Evolutionary conservation across 2,797 vertebrate genomes (phyloP).

Genomic region (Chloroceryle inda): DNA sequence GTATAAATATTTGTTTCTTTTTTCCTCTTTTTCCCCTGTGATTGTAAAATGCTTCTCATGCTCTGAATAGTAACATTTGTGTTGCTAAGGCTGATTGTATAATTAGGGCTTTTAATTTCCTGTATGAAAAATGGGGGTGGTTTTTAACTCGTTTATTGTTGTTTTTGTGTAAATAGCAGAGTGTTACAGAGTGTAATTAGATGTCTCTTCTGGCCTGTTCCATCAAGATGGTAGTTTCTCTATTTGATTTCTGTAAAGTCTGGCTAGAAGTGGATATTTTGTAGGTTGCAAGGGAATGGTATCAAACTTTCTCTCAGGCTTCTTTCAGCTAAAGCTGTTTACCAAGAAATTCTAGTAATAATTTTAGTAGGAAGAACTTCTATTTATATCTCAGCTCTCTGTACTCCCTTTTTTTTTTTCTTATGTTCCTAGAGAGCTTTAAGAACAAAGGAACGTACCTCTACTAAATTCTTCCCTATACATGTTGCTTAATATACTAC

Average conservation of each 20-base stretch:
- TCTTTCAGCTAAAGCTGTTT: conserved; percentile 33
- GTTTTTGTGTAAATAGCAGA: conserved; percentile 38
- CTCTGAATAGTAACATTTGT: not conserved
- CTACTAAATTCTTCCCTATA: not conserved
- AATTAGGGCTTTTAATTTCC: conserved; percentile 52
- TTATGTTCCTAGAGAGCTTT: conserved; percentile 50
- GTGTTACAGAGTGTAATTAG: conserved; percentile 14
- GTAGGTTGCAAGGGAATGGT: not conserved
- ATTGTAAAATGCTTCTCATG: not conserved
- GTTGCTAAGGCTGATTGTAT: conserved; percentile 20
- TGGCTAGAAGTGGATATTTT: not conserved
- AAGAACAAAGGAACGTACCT: not conserved
- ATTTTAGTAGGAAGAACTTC: conserved; percentile 14
- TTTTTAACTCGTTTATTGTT: not conserved
- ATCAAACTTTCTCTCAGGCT: conserved; percentile 12
- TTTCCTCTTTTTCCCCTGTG: not conserved
- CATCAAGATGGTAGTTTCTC: not conserved
- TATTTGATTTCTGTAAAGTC: not conserved
- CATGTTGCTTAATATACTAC: not conserved
- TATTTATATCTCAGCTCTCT: conserved; percentile 33
- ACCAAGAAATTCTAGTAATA: conserved; percentile 41
- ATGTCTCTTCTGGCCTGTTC: not conserved
- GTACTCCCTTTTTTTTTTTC: not conserved
- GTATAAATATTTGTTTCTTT: conserved; percentile 4
- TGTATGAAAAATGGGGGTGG: conserved; percentile 12